These are phyloP conservation scores for Antechinus stuartii DNA, from an alignment of 2,113 vertebrate genomes.

Conservation along the genomic window DNA sequence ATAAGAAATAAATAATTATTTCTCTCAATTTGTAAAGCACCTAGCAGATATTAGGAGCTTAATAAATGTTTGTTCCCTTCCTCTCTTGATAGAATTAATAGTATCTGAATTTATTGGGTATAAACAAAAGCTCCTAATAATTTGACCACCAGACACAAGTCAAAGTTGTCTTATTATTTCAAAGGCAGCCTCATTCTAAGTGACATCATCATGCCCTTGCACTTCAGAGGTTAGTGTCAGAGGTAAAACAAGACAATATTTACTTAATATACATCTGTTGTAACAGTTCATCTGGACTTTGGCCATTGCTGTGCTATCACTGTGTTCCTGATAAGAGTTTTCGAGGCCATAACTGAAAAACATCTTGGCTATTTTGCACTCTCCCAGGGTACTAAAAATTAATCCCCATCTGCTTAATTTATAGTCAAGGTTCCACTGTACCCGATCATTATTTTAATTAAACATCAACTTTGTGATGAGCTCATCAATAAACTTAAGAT, in stretches of 20 bases:
- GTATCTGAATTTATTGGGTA: neutral
- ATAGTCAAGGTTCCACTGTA: constrained; percentile 20
- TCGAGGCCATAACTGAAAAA: constrained; percentile 9
- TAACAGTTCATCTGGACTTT: neutral
- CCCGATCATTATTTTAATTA: constrained; percentile 14
- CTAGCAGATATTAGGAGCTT: neutral
- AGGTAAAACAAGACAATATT: neutral
- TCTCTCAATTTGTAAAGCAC: neutral
- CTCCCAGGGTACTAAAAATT: constrained; percentile 15
- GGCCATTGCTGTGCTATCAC: neutral
- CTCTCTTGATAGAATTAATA: neutral
- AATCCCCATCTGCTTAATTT: constrained; percentile 6
- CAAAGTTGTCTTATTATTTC: neutral
- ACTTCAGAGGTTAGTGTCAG: neutral
- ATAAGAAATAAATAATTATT: neutral
- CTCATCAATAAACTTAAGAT: neutral
- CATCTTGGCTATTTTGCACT: constrained; percentile 34
- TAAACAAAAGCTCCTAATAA: neutral
- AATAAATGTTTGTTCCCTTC: neutral
- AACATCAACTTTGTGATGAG: constrained; percentile 18
- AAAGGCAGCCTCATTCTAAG: neutral
- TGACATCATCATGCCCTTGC: constrained; percentile 18
- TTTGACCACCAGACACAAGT: neutral
- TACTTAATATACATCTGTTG: neutral
- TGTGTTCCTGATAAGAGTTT: constrained; percentile 32